Evolutionary conservation across 2,888 invertebrate species (phyloP).

Genomic region (Mongoloraphidia duomilia): DNA sequence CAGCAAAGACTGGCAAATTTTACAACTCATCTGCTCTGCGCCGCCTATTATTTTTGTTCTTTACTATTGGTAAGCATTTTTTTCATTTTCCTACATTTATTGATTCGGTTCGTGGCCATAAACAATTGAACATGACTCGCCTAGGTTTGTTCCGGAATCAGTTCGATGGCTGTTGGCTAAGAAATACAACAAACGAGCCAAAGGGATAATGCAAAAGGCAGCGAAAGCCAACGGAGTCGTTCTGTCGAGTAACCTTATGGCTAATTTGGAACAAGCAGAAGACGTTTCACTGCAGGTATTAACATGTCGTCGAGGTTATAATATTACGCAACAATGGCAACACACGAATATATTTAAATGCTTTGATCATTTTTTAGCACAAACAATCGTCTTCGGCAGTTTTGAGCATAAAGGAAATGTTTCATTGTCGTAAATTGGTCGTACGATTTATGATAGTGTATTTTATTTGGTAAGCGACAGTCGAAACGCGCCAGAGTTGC

Average conservation of each 20-base stretch:
- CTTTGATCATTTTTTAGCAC: no score
- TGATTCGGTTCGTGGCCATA: no score
- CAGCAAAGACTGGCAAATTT: constrained; percentile 40
- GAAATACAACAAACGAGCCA: constrained; percentile 36
- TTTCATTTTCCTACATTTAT: constrained; percentile 8
- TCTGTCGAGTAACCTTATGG: constrained; percentile 30
- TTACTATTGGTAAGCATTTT: constrained; percentile 37
- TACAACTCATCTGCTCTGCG: constrained; percentile 41
- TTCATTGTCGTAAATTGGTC: constrained; percentile 31
- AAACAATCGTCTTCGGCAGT: no score
- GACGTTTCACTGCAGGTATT: background rate
- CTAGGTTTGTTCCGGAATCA: constrained; percentile 47
- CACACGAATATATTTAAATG: no score
- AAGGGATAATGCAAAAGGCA: constrained; percentile 36
- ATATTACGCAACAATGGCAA: no score
- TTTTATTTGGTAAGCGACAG: constrained; percentile 32
- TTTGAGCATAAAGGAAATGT: constrained; percentile 27
- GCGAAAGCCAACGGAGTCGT: constrained; percentile 38
- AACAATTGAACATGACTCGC: constrained; percentile 7
- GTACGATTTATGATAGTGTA: constrained; percentile 31
- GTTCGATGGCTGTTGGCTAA: constrained; percentile 49
- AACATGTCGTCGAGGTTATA: no score
- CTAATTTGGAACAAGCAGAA: constrained; percentile 26
- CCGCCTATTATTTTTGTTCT: constrained; percentile 42
- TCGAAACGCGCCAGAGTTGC: background rate